These are phyloP conservation scores for Ctenopoma multispine DNA, from an alignment of 2,797 vertebrate genomes.

Conservation along the genomic window DNA sequence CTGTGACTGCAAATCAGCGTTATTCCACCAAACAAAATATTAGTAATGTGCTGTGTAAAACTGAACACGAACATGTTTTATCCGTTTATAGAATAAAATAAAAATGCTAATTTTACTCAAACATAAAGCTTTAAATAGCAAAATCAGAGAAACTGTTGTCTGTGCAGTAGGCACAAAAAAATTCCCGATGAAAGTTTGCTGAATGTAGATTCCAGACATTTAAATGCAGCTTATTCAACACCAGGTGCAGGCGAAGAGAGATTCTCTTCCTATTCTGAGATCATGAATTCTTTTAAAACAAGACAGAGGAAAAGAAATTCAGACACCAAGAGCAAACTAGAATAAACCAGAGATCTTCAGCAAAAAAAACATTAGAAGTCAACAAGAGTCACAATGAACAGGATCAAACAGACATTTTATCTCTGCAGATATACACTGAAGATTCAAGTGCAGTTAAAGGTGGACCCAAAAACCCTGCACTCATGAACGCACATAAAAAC, in stretches of 20 bases:
- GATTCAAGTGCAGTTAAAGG: slow-evolving; percentile 7
- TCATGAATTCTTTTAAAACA: not conserved
- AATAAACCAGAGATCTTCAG: slow-evolving; percentile 14
- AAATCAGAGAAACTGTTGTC: too few species aligned
- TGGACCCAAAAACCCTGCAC: slow-evolving; percentile 19
- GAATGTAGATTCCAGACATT: not conserved
- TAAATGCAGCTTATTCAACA: not conserved
- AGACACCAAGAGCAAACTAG: slow-evolving; percentile 8
- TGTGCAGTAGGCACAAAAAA: too few species aligned
- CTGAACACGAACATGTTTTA: too few species aligned
- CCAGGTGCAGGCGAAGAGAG: not conserved
- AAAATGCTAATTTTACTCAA: too few species aligned
- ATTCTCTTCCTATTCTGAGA: not conserved
- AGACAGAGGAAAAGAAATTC: not conserved
- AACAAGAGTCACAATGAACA: slow-evolving; percentile 12
- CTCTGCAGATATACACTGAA: slow-evolving; percentile 15
- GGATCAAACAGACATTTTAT: slow-evolving; percentile 30
- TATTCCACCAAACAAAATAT: too few species aligned
- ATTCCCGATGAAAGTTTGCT: not conserved
- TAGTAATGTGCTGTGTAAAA: too few species aligned
- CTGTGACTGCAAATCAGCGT: too few species aligned
- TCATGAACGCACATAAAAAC: slow-evolving; percentile 17
- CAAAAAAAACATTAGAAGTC: slow-evolving; percentile 20
- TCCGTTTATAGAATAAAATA: too few species aligned
- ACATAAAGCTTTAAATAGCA: too few species aligned